Conservation (phyloP, 2,797 vertebrate species). For the Florisuga fusca region DNA sequence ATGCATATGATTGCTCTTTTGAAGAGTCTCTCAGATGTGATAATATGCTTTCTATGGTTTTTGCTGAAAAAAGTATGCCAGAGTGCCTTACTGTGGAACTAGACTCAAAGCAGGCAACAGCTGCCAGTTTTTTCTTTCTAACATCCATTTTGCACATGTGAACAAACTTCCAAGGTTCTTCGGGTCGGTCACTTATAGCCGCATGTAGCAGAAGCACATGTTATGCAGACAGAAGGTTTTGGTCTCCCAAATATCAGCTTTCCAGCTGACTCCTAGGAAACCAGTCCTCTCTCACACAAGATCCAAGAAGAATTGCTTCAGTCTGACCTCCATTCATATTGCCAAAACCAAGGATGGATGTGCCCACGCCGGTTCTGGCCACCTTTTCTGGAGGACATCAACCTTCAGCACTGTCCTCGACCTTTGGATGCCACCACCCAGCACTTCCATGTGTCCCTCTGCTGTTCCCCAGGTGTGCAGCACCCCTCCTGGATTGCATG, state of each 20-base stretch:
- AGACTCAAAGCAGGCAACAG: not conserved
- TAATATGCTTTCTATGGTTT: not conserved
- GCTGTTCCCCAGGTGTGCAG: rapidly evolving
- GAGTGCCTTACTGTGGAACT: not conserved
- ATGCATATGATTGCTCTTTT: not conserved
- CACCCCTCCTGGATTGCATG: not conserved
- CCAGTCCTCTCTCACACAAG: not conserved
- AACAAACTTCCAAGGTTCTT: not conserved
- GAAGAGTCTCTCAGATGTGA: not conserved
- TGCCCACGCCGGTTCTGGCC: not conserved
- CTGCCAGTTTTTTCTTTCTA: not conserved
- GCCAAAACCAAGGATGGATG: not conserved
- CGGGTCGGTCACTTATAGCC: not conserved
- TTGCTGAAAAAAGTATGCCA: not conserved
- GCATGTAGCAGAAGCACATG: not conserved
- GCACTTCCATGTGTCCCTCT: not conserved
- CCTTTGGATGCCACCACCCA: not conserved
- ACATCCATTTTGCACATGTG: not conserved
- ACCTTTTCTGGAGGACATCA: not conserved
- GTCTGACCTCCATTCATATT: not conserved
- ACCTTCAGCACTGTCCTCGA: rapidly evolving
- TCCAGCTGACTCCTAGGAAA: not conserved
- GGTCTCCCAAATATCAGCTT: not conserved
- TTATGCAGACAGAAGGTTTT: not conserved
- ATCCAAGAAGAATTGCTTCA: not conserved